These are phyloP conservation scores for Atopsyche davidsoni DNA, from an alignment of 1,140 invertebrate species.

Conservation along the genomic window DNA sequence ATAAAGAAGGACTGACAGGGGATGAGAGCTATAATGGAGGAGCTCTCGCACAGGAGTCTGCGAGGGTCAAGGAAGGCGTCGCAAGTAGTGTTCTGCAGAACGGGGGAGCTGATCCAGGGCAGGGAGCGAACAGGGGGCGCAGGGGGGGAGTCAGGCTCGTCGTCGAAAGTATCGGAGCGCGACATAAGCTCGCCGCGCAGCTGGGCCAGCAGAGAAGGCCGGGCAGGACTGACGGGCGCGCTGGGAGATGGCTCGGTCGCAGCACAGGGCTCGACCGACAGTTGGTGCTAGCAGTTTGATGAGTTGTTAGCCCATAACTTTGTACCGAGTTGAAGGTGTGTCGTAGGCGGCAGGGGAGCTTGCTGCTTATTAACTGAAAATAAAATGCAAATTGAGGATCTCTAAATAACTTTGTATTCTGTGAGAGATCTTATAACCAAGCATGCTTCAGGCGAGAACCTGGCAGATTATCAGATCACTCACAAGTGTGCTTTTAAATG, in stretches of 20 bases:
- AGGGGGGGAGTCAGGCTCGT: conserved; percentile 4
- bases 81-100: conserved; percentile 28
- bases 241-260: conserved; percentile 17
- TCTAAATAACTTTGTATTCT: neutral
- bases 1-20: conserved; percentile 23
- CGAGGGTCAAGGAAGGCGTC: conserved; percentile 24
- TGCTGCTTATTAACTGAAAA: conserved; percentile 30
- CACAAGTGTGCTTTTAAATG: no score
- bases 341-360: conserved; percentile 25
- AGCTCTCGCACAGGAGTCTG: conserved; percentile 28
- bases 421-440: neutral
- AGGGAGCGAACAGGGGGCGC: conserved; percentile 7
- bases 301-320: conserved; percentile 26
- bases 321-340: conserved; percentile 23
- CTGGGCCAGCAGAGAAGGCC: conserved; percentile 4
- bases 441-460: no score
- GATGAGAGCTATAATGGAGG: conserved; percentile 27
- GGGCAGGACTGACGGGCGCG: conserved; percentile 11
- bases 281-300: conserved; percentile 30
- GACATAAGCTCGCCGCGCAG: conserved; percentile 21
- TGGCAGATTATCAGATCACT: no score
- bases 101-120: conserved; percentile 28
- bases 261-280: conserved; percentile 24
- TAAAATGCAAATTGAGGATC: no score
- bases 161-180: conserved; percentile 23